Evolutionary conservation across 2,797 vertebrate genomes (phyloP).

Genomic region (Lepidocolaptes lacrymiger): DNA sequence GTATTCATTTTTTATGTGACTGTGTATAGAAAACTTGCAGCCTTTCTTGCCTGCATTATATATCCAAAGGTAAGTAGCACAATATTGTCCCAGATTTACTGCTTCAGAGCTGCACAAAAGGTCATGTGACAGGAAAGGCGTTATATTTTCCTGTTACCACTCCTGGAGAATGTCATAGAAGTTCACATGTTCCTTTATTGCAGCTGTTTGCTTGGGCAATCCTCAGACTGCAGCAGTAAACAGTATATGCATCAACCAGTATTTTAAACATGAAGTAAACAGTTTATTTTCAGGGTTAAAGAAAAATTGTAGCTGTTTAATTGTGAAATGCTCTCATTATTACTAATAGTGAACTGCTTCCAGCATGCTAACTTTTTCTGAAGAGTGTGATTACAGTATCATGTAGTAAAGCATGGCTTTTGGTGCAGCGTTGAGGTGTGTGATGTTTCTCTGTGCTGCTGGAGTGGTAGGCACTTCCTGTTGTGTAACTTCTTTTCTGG

Average conservation of each 20-base stretch:
- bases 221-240: neutral
- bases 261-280: neutral
- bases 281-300: neutral
- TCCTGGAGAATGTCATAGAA: neutral
- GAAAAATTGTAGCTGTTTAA: neutral
- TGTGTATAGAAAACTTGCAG: neutral
- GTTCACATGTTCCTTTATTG: neutral
- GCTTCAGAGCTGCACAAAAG: neutral
- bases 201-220: neutral
- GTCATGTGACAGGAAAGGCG: neutral
- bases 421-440: fast-evolving
- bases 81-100: neutral
- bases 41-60: neutral
- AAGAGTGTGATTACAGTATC: neutral
- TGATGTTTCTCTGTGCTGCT: neutral
- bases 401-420: neutral
- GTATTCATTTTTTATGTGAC: neutral
- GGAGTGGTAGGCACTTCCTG: neutral
- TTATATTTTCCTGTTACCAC: neutral
- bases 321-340: neutral
- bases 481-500: neutral
- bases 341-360: neutral
- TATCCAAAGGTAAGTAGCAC: neutral
- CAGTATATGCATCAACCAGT: neutral
- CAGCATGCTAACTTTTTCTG: neutral